phyloP scores from a whole-genome alignment of 2,888 invertebrate genomes.

The Heliconius aoede region DNA sequence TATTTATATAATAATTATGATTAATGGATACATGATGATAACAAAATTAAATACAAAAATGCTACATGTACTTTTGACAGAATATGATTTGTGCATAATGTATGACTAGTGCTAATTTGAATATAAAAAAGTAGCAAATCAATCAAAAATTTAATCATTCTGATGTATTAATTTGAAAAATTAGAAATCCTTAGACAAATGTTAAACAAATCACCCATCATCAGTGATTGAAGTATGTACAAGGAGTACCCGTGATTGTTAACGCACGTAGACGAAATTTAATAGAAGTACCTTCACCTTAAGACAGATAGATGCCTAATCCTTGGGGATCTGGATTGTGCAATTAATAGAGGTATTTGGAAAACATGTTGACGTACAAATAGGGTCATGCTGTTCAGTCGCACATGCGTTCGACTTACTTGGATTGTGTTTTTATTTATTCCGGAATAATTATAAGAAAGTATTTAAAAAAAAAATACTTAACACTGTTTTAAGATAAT shows the following conservation, averaged over 20 bases:
- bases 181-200: slow-evolving; percentile 34
- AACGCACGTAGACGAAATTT: slow-evolving; percentile 62
- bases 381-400: slow-evolving; percentile 34
- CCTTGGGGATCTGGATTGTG: slow-evolving; percentile 58
- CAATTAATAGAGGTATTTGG: slow-evolving; percentile 49
- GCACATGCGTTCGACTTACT: slow-evolving; percentile 7
- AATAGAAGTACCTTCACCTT: slow-evolving; percentile 79
- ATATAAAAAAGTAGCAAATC: slow-evolving; percentile 3
- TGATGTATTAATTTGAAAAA: slow-evolving; percentile 34
- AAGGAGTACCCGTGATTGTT: slow-evolving; percentile 66
- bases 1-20: neutral
- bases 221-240: slow-evolving; percentile 46
- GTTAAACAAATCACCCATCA: slow-evolving; percentile 47
- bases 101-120: slow-evolving; percentile 13
- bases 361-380: slow-evolving; percentile 43
- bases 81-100: slow-evolving; percentile 22
- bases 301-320: slow-evolving; percentile 62
- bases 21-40: slow-evolving; percentile 8
- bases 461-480: neutral
- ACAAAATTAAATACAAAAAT: slow-evolving; percentile 17
- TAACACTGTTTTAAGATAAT: too few species aligned
- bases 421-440: neutral
- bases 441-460: neutral
- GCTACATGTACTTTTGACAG: neutral
- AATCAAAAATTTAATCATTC: slow-evolving; percentile 4